phyloP scores from a whole-genome alignment of 2,888 invertebrate species.

The Latrodectus elegans region DNA sequence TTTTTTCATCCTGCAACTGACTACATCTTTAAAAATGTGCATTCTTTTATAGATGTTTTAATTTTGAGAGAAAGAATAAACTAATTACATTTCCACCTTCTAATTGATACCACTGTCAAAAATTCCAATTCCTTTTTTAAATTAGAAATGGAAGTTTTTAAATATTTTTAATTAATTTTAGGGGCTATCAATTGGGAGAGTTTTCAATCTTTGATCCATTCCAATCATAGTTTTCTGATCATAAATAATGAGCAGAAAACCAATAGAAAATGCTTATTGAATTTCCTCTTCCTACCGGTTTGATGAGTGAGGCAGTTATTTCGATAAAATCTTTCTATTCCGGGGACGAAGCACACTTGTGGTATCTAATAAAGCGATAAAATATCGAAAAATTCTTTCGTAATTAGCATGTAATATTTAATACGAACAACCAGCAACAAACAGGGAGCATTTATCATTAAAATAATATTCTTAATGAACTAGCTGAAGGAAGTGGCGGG shows the following conservation, averaged over 20 bases:
- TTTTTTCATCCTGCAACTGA: too few relatives aligned
- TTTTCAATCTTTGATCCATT: neutral
- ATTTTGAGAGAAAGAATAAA: too few relatives aligned
- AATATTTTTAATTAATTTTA: too few relatives aligned
- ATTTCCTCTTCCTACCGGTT: conserved; percentile 24
- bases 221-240: neutral
- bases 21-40: too few relatives aligned
- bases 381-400: conserved; percentile 67
- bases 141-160: too few relatives aligned
- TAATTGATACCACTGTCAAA: too few relatives aligned
- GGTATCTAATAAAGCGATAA: conserved; percentile 67
- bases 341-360: neutral
- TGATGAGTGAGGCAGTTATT: conserved; percentile 46
- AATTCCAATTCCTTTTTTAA: too few relatives aligned
- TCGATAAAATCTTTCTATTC: conserved; percentile 61
- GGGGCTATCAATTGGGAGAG: neutral
- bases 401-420: conserved; percentile 68
- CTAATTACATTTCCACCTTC: too few relatives aligned
- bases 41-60: too few relatives aligned
- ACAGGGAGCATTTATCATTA: conserved; percentile 66
- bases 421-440: conserved; percentile 66
- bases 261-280: conserved; percentile 54
- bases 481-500: conserved; percentile 60
- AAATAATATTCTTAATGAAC: conserved; percentile 69
- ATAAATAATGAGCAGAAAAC: conserved; percentile 28